phyloP scores from a whole-genome alignment of 2,888 invertebrate species.

The Nephrotoma guestfalica region DNA sequence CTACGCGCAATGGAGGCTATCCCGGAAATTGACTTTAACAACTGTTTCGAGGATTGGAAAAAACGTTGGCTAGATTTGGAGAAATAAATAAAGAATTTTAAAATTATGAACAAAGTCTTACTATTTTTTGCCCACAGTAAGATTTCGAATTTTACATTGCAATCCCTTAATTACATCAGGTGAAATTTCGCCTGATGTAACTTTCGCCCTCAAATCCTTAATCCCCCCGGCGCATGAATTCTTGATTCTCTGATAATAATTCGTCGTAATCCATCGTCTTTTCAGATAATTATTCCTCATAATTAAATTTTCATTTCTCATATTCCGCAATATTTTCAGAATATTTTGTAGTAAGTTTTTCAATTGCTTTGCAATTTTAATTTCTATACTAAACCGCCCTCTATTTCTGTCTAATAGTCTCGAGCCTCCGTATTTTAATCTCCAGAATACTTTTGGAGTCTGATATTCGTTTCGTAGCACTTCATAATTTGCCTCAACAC shows the following conservation, averaged over 20 bases:
- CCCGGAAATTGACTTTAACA: too few relatives aligned
- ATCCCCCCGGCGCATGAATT: too few relatives aligned
- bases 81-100: too few relatives aligned
- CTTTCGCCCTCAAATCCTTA: too few relatives aligned
- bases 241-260: neutral
- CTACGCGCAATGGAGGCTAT: too few relatives aligned
- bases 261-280: neutral
- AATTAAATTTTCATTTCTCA: neutral
- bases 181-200: too few relatives aligned
- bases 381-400: constrained; percentile 17
- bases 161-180: too few relatives aligned
- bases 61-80: too few relatives aligned
- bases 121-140: too few relatives aligned
- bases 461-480: neutral
- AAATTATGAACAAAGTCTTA: too few relatives aligned
- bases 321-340: neutral
- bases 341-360: constrained; percentile 14
- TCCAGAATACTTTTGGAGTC: neutral
- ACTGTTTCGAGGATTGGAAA: too few relatives aligned
- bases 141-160: neutral
- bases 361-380: constrained; percentile 16
- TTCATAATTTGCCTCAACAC: neutral
- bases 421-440: constrained; percentile 13
- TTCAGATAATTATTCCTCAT: neutral
- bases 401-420: constrained; percentile 18